A percentile compares a stretch with the other conserved stretches of the same genome.
phyloP scores from a whole-genome alignment of 2,113 vertebrate species.

The Callipepla squamata region DNA sequence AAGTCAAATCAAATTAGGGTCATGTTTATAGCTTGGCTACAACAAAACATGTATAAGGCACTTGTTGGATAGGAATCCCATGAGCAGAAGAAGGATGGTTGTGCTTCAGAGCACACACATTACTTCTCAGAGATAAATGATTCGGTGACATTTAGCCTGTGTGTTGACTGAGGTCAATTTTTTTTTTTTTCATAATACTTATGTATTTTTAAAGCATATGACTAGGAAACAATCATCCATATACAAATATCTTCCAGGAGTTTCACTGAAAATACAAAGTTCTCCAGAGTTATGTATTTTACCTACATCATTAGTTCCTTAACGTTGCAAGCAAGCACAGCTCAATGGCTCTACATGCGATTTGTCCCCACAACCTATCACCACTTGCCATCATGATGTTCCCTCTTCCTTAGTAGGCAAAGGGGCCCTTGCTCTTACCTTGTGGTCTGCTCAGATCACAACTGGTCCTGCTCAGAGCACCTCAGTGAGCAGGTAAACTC shows the following conservation, averaged over 20 bases:
- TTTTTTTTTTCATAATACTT: not conserved
- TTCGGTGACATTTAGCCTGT: not conserved
- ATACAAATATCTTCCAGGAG: not conserved
- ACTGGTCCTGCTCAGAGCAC: not conserved
- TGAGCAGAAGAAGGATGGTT: not conserved
- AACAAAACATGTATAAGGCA: not conserved
- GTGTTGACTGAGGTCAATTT: fast-evolving
- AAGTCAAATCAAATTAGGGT: not conserved
- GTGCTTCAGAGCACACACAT: not conserved
- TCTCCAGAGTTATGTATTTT: not conserved
- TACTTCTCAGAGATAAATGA: not conserved
- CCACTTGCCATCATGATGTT: not conserved
- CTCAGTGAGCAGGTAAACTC: not conserved
- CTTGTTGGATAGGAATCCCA: not conserved
- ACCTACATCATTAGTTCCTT: not conserved
- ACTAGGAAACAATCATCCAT: not conserved
- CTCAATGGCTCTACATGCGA: not conserved
- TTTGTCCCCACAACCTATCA: not conserved
- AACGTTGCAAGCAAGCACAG: not conserved
- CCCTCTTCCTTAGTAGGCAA: not conserved
- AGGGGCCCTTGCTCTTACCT: not conserved
- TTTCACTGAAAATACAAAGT: not conserved
- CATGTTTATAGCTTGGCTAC: not conserved
- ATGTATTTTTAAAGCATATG: not conserved
- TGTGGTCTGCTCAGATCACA: not conserved